Conservation (phyloP, 2,113 vertebrate genomes). For the Gallinago paraguaiae region DNA sequence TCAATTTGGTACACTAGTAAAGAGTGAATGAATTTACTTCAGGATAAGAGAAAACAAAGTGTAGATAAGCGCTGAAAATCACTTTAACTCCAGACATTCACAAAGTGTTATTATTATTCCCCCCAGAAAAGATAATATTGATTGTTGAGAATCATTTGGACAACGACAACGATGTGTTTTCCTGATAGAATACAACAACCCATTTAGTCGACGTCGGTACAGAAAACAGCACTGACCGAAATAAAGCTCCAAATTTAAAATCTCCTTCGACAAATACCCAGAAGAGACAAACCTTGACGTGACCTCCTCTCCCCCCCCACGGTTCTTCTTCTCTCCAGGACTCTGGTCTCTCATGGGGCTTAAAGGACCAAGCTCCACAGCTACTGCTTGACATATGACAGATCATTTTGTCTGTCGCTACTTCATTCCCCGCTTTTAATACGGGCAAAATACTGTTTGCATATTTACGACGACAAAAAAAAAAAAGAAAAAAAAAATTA, state of each 20-base stretch:
- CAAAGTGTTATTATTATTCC: not conserved
- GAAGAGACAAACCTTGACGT: not conserved
- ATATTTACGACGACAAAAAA: not conserved
- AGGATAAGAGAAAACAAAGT: slow-evolving; percentile 28
- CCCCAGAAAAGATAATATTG: slow-evolving; percentile 23
- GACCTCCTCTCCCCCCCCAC: not conserved
- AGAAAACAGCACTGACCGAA: not conserved
- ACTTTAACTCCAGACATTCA: not conserved
- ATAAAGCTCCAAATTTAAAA: not conserved
- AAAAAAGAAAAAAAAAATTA: not conserved
- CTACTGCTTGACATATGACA: not conserved
- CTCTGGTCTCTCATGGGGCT: not conserved
- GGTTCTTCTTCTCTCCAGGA: not conserved
- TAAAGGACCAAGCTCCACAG: not conserved
- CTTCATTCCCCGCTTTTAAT: not conserved
- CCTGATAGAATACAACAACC: not conserved
- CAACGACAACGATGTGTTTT: not conserved
- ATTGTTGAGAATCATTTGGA: slow-evolving; percentile 17
- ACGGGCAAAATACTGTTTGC: not conserved
- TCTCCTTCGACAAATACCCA: not conserved
- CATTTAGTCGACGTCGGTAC: not conserved
- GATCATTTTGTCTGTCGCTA: not conserved
- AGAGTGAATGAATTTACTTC: slow-evolving; percentile 45
- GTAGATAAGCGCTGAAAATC: not conserved
- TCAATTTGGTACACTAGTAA: slow-evolving; percentile 55